Evolutionary conservation across 2,113 vertebrate genomes (phyloP).

Genomic region (Quiscalus mexicanus): DNA sequence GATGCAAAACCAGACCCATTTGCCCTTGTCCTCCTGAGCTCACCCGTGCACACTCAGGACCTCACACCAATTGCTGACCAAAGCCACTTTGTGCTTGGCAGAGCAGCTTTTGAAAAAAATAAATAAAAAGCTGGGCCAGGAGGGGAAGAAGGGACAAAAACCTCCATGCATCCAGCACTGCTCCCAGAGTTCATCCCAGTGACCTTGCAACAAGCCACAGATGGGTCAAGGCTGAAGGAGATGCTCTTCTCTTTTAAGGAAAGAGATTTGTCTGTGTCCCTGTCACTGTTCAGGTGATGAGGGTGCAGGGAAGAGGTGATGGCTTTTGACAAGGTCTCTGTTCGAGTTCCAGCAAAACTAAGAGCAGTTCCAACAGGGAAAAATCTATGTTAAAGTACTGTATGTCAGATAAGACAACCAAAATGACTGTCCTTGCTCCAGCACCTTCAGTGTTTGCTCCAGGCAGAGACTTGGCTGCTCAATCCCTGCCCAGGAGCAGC

Average conservation of each 20-base stretch:
- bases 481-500: background rate
- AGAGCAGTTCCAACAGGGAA: background rate
- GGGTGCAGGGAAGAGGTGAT: background rate
- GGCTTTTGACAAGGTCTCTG: background rate
- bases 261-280: background rate
- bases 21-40: accelerated
- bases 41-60: background rate
- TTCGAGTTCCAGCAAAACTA: background rate
- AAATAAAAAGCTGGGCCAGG: background rate
- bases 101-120: background rate
- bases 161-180: accelerated
- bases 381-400: background rate
- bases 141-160: background rate
- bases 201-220: background rate
- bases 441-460: background rate
- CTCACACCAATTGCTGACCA: accelerated
- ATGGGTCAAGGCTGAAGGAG: accelerated
- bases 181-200: background rate
- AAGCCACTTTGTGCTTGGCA: background rate
- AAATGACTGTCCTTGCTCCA: background rate
- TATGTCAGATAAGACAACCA: background rate
- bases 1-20: background rate
- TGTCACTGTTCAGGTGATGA: background rate
- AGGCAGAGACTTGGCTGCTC: background rate
- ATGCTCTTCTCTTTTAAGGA: background rate